Evolutionary conservation across 1,140 invertebrate species (phyloP).

Genomic region (Lepidurus arcticus): DNA sequence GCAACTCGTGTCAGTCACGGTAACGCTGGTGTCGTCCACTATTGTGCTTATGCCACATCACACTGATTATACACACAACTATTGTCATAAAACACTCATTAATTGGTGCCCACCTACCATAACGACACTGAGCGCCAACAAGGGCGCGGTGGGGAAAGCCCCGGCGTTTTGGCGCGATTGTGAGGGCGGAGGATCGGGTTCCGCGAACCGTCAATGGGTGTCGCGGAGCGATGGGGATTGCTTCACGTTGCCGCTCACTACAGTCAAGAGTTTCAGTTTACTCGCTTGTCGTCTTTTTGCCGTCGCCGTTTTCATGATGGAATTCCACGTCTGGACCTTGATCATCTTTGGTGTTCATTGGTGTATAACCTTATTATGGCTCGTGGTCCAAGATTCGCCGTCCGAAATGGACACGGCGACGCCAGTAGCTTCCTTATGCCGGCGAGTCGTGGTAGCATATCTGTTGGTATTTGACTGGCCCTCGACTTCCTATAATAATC

Average conservation of each 20-base stretch:
- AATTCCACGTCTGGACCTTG: slow-evolving; percentile 33
- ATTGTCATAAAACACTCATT: slow-evolving; percentile 6
- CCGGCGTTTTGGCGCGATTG: not conserved
- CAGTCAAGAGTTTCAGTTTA: slow-evolving; percentile 32
- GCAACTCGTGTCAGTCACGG: slow-evolving; percentile 27
- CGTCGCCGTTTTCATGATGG: slow-evolving; percentile 34
- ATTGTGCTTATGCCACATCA: slow-evolving; percentile 24
- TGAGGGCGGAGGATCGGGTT: not conserved
- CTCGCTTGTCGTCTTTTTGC: slow-evolving; percentile 32
- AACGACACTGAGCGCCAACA: not conserved
- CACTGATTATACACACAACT: not conserved
- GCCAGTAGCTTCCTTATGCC: slow-evolving; percentile 30
- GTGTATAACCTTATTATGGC: slow-evolving; percentile 32
- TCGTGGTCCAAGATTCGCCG: slow-evolving; percentile 32
- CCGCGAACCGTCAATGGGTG: not conserved
- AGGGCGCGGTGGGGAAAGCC: not conserved
- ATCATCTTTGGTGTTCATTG: slow-evolving; percentile 34
- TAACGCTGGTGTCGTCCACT: slow-evolving; percentile 31
- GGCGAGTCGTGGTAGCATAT: slow-evolving; percentile 29
- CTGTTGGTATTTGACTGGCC: slow-evolving; percentile 35
- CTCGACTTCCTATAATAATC: not conserved
- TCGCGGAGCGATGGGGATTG: slow-evolving; percentile 23
- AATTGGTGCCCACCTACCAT: slow-evolving; percentile 5
- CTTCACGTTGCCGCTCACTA: slow-evolving; percentile 24
- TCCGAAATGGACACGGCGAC: slow-evolving; percentile 28